Evolutionary conservation across 2,888 invertebrate genomes (phyloP), one percentile per base, ranked within the genome.

Genomic region (Oconnorella tubifera): DNA sequence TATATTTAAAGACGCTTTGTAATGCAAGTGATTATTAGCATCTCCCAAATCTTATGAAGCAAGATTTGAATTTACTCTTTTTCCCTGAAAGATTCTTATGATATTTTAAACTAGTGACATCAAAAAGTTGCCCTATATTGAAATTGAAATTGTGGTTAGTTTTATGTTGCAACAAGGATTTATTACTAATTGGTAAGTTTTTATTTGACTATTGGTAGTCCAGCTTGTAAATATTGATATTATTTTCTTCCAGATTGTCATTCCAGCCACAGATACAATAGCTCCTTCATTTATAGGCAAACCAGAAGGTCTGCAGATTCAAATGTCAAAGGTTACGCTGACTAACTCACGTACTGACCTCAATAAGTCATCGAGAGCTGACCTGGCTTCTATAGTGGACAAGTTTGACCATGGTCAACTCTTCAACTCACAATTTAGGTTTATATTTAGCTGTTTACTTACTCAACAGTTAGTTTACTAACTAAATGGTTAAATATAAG

Each of bases 261-360:
- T 57, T 6, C 55, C 55, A 25, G 40, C 49, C n/a, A 29, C 63
- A 33, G 57, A 73, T 48, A 70, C n/a, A 6, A n/a, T 73, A 1
- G 94, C 95, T 81, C 85, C 94, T 29, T n/a, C n/a, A n/a, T n/a
- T n/a, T n/a, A n/a, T n/a, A n/a, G n/a, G n/a, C n/a, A n/a, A n/a
- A n/a, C 97, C 96, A 0, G 89, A 89, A 75, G 89, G 90, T 32
- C 85, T 97, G 71, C 92, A 93, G 76, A 84, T 92, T 33, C 91
- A 91, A 82, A 88, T 90, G 0, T 91, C 92, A 1, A 85, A 91
- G 59, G 88, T 89, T 6, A 83, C 88, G 0, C 83, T 89, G 62
- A 89, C 89, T 27, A 91, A 91, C 78, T 86, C 86, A 10, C 84
- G 87, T 58, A 85, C 86, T 55, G 83, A 85, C 58, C 87, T 88